Evolutionary conservation across 1,140 invertebrate species (phyloP).

Genomic region (Heterodera carotae): DNA sequence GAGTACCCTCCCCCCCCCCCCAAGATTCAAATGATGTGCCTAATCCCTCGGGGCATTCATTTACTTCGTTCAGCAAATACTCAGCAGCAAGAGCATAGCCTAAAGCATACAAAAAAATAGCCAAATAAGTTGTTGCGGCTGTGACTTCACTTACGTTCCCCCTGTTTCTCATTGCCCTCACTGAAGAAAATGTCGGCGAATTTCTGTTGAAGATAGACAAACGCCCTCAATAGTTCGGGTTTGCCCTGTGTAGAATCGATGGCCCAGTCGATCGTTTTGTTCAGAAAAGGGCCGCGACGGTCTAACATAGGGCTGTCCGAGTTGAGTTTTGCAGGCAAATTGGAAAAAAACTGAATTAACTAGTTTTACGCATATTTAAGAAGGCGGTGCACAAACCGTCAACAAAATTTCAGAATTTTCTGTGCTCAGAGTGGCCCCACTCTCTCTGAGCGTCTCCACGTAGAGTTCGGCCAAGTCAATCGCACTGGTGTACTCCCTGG

Average conservation of each 20-base stretch:
- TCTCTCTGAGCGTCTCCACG: constrained; percentile 31
- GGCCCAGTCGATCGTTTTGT: constrained; percentile 30
- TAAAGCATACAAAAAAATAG: background rate
- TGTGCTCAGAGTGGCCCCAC: background rate
- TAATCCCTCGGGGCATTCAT: no score
- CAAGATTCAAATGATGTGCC: no score
- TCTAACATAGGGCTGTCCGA: constrained; percentile 13
- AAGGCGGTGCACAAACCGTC: background rate
- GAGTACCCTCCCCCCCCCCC: no score
- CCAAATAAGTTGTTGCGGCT: no score
- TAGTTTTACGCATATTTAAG: background rate
- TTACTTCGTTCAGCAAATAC: constrained; percentile 11
- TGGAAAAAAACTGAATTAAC: constrained; percentile 7
- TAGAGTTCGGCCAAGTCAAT: constrained; percentile 46
- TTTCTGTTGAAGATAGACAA: constrained; percentile 8
- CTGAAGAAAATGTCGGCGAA: constrained; percentile 16
- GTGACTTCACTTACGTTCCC: background rate
- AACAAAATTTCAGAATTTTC: background rate
- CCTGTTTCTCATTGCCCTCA: constrained; percentile 10
- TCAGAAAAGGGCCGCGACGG: constrained; percentile 20
- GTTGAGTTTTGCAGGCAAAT: constrained; percentile 15
- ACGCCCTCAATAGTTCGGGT: constrained; percentile 18
- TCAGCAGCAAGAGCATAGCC: constrained; percentile 17
- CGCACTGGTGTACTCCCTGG: constrained; percentile 37
- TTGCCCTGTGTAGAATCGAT: background rate